Conservation (phyloP, 2,113 vertebrate genomes). For the Ardeotis arabs region DNA sequence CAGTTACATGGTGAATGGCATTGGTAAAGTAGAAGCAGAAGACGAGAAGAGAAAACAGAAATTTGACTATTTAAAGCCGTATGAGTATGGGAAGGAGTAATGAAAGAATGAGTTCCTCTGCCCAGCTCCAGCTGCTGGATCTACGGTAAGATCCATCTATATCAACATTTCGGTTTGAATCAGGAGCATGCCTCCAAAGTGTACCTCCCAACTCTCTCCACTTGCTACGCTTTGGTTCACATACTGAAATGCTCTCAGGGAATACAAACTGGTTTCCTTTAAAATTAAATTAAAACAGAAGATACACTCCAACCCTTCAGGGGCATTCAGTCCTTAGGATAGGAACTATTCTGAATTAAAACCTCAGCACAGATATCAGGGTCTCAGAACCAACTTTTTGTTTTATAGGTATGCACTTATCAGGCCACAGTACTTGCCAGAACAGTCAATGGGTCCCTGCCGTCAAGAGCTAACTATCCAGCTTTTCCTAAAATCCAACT, state of each 20-base stretch:
- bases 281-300: neutral
- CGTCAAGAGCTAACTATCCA: neutral
- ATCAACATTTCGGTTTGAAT: neutral
- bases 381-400: neutral
- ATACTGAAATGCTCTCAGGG: neutral
- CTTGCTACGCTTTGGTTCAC: neutral
- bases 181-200: neutral
- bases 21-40: neutral
- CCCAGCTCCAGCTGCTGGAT: neutral
- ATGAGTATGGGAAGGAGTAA: neutral
- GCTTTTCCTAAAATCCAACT: neutral
- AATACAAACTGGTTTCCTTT: neutral
- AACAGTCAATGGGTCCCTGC: neutral
- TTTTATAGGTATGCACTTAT: neutral
- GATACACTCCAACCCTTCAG: neutral
- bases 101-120: neutral
- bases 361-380: neutral
- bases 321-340: neutral
- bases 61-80: neutral
- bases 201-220: neutral
- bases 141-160: neutral
- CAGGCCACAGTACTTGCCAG: neutral
- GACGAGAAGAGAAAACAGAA: neutral
- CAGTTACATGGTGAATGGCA: neutral
- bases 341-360: neutral